A percentile compares a stretch with the other conserved stretches of the same genome.
Conservation (phyloP, 2,888 invertebrate genomes). For the Oxycera nigricornis region DNA sequence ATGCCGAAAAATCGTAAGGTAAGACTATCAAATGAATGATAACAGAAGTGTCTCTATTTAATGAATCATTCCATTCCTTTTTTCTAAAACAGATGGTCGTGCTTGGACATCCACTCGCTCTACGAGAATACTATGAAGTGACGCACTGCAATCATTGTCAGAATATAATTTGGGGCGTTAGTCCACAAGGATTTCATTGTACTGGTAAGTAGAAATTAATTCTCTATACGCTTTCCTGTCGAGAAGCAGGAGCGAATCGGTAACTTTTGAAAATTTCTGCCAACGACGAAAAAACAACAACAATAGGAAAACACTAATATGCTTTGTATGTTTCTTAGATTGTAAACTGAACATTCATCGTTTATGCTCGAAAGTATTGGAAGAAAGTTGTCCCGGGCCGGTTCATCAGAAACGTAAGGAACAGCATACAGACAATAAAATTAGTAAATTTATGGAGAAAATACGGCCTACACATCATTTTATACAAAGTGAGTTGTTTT, state of each 20-base stretch:
- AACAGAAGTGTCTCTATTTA: too few species aligned
- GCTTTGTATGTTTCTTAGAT: conserved; percentile 61
- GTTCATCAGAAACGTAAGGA: conserved; percentile 66
- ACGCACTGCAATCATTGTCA: conserved; percentile 94
- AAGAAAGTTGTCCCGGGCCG: conserved; percentile 82
- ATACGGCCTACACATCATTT: conserved; percentile 56
- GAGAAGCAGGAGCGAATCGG: too few species aligned
- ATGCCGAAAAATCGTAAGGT: conserved; percentile 75
- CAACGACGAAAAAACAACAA: not conserved
- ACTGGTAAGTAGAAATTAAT: conserved; percentile 77
- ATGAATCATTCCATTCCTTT: not conserved
- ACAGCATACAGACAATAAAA: conserved; percentile 71
- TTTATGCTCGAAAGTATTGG: conserved; percentile 77
- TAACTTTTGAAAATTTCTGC: too few species aligned
- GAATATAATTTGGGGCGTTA: conserved; percentile 91
- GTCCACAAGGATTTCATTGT: conserved; percentile 96
- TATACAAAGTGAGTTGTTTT: conserved; percentile 38
- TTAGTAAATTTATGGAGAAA: conserved; percentile 77
- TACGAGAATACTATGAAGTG: conserved; percentile 87
- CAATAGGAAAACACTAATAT: not conserved
- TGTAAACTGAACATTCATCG: conserved; percentile 90
- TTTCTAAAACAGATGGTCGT: conserved; percentile 69
- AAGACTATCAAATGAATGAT: conserved; percentile 34
- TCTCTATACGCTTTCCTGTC: too few species aligned
- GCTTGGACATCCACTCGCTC: conserved; percentile 89